Conservation (phyloP, 2,113 vertebrate genomes). For the Dicerorhinus sumatrensis region DNA sequence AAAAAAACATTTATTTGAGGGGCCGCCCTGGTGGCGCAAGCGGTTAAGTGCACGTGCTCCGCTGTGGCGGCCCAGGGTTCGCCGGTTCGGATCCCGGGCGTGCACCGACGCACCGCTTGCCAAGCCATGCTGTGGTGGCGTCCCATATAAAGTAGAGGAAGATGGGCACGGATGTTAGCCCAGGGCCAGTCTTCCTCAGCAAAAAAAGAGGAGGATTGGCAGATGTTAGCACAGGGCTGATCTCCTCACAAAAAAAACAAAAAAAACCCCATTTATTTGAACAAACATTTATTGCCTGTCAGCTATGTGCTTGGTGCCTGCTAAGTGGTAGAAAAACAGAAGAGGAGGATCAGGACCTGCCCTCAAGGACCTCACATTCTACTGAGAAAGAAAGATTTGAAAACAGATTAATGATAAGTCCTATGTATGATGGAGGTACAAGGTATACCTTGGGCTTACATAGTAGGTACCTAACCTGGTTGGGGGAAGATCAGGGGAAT, state of each 20-base stretch:
- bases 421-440: neutral
- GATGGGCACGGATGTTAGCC: no score
- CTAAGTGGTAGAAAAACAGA: neutral
- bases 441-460: neutral
- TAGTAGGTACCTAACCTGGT: neutral
- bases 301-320: neutral
- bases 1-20: neutral
- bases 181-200: no score
- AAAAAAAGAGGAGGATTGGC: no score
- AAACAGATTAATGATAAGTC: neutral
- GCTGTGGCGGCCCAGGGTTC: no score
- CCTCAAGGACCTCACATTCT: conserved; percentile 1
- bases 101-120: no score
- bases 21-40: no score
- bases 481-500: neutral
- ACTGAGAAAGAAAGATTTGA: neutral
- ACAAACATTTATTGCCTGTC: neutral
- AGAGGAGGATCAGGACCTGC: neutral
- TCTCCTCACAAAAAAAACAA: no score
- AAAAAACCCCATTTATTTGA: conserved; percentile 13
- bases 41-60: no score
- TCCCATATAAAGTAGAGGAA: no score
- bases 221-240: no score
- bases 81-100: no score
- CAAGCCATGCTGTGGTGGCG: no score